These are phyloP conservation scores for Nasonia oneida DNA, from an alignment of 2,888 invertebrate species.

Conservation along the genomic window DNA sequence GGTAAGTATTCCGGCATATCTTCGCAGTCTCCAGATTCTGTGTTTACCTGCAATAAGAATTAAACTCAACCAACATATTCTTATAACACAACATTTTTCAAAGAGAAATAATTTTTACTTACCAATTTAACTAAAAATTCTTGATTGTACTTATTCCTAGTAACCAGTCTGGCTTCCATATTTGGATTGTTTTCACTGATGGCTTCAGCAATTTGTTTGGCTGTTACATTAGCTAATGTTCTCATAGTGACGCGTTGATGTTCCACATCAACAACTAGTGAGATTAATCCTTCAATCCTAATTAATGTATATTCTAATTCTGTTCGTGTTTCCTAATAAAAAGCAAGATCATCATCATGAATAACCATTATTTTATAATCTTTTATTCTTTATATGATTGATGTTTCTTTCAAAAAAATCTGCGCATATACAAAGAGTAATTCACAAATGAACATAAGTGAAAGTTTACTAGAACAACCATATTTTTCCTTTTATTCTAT, in stretches of 20 bases:
- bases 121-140: slow-evolving; percentile 77
- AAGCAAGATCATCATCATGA: slow-evolving; percentile 21
- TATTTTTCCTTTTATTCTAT: neutral
- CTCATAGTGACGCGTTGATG: slow-evolving; percentile 79
- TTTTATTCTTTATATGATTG: neutral
- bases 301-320: slow-evolving; percentile 77
- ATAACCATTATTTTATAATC: neutral
- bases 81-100: neutral
- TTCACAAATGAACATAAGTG: neutral
- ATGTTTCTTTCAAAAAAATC: neutral
- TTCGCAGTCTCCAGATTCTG: slow-evolving; percentile 71
- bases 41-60: slow-evolving; percentile 68
- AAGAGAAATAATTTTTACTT: slow-evolving; percentile 53
- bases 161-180: slow-evolving; percentile 77
- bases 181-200: slow-evolving; percentile 75
- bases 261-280: slow-evolving; percentile 78
- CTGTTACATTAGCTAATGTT: slow-evolving; percentile 75
- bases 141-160: slow-evolving; percentile 78
- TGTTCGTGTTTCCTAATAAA: slow-evolving; percentile 75
- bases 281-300: slow-evolving; percentile 77
- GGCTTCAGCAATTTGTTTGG: slow-evolving; percentile 77
- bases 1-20: slow-evolving; percentile 77
- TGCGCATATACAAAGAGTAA: neutral
- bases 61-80: neutral
- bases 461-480: neutral